These are phyloP conservation scores for Caenorhabditis tropicalis DNA, from an alignment of 1,140 invertebrate species.

Conservation along the genomic window DNA sequence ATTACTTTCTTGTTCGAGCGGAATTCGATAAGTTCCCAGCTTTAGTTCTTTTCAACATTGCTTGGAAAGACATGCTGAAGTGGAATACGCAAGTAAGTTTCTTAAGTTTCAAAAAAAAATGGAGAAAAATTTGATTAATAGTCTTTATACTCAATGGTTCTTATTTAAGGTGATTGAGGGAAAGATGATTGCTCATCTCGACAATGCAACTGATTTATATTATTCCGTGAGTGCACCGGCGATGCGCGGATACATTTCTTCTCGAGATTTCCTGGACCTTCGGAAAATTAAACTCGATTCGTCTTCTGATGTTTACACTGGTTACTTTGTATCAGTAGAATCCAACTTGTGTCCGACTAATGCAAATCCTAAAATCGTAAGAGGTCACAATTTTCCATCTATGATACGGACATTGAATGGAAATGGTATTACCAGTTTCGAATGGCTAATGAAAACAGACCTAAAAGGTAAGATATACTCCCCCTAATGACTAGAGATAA, in stretches of 20 bases:
- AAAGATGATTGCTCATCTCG: conserved; percentile 39
- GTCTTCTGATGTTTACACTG: background rate
- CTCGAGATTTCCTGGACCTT: conserved; percentile 53
- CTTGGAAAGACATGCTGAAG: conserved; percentile 32
- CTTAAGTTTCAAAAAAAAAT: background rate
- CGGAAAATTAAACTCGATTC: conserved; percentile 46
- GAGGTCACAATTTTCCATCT: conserved; percentile 18
- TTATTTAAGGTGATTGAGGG: conserved; percentile 11
- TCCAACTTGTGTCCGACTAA: conserved; percentile 4
- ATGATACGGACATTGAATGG: conserved; percentile 6
- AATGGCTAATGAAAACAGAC: conserved; percentile 30
- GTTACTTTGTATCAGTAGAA: conserved; percentile 26
- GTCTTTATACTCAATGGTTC: no score
- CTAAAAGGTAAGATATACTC: background rate
- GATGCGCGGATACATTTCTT: conserved; percentile 56
- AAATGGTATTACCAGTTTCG: background rate
- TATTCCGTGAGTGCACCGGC: conserved; percentile 55
- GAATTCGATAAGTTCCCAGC: conserved; percentile 25
- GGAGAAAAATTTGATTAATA: background rate
- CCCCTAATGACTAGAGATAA: no score
- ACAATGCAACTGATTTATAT: conserved; percentile 43
- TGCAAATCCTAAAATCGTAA: conserved; percentile 25
- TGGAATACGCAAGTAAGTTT: background rate
- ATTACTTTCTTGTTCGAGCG: conserved; percentile 8
- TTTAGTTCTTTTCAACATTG: conserved; percentile 11